phyloP scores from a whole-genome alignment of 2,888 invertebrate species.

The Eupithecia centaureata region DNA sequence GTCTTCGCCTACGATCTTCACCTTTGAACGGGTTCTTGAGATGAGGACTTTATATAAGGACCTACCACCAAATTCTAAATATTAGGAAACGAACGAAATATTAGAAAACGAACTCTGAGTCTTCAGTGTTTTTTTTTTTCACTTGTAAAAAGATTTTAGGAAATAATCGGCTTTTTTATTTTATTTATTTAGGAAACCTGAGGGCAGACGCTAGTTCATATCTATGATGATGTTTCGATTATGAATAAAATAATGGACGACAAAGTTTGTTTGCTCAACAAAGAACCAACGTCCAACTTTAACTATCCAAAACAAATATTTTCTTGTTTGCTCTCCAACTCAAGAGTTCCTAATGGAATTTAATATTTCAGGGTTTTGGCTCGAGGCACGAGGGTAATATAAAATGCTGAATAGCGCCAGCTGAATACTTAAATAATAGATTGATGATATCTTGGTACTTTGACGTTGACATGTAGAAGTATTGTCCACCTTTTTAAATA shows the following conservation, averaged over 20 bases:
- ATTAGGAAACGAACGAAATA: too few relatives aligned
- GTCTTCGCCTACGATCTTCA: too few relatives aligned
- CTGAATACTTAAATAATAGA: background rate
- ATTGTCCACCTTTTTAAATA: too few relatives aligned
- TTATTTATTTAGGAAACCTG: too few relatives aligned
- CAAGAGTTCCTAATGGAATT: constrained; percentile 13
- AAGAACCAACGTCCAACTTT: background rate
- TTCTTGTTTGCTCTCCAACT: background rate
- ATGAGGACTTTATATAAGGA: too few relatives aligned
- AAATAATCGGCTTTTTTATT: too few relatives aligned
- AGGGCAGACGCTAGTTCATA: too few relatives aligned
- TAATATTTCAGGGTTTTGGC: constrained; percentile 24
- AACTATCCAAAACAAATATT: background rate
- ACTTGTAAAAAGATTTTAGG: too few relatives aligned
- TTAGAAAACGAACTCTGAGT: too few relatives aligned
- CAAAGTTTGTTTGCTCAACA: background rate
- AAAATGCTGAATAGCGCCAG: background rate
- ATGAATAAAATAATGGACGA: background rate
- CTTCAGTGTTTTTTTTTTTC: too few relatives aligned
- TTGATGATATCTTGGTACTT: background rate
- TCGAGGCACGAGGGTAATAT: background rate
- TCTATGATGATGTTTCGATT: background rate
- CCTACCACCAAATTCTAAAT: too few relatives aligned
- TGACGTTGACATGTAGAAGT: background rate
- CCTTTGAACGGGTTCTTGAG: too few relatives aligned